Evolutionary conservation across 2,113 vertebrate genomes (phyloP), one percentile per base, ranked within the genome.

Genomic region (Alectura lathami): DNA sequence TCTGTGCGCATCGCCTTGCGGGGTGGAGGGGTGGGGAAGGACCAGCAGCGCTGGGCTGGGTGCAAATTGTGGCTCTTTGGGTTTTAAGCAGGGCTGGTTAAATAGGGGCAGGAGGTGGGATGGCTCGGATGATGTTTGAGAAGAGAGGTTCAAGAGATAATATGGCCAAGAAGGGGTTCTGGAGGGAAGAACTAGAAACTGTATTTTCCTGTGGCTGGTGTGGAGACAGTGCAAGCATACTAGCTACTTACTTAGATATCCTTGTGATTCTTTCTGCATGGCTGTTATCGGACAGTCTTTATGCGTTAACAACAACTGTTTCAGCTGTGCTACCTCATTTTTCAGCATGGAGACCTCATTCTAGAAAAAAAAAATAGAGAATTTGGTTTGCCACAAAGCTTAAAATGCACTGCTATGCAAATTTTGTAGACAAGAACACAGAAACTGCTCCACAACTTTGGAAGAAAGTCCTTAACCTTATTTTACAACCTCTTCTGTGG

Each of bases 211-310:
- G 88, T 78, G 95, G 91, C 90, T 67, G 85, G 70, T 91, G 88
- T 96, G 92, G 70, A 88, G 94, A 89, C 88, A 86, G 77, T n/a
- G 43, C 76, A 83, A 94, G 94, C 45, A 67, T 60, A 89, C 59
- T 66, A 67, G 82, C 82, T 98, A 99, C 99, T 99, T 98, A 99
- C 99, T 99, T 98, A 99, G 98, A 98, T 99, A 99, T 98, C 99
- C 99, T 98, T 99, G 99, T 30, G 99, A 98, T 90, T 99, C 99
- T 98, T 99, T 99, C 98, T 99, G 99, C 99, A 99, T 99, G 97
- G 99, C 98, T 97, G 99, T 99, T 98, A 99, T 99, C 66, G 99
- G 99, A 97, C 99, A 99, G 98, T 99, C 99, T 98, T 99, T 99
- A 97, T 99, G 99, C 85, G 99, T 99, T 97, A 99, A 98, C 97